phyloP scores from a whole-genome alignment of 2,113 vertebrate species.

The Conger conger region DNA sequence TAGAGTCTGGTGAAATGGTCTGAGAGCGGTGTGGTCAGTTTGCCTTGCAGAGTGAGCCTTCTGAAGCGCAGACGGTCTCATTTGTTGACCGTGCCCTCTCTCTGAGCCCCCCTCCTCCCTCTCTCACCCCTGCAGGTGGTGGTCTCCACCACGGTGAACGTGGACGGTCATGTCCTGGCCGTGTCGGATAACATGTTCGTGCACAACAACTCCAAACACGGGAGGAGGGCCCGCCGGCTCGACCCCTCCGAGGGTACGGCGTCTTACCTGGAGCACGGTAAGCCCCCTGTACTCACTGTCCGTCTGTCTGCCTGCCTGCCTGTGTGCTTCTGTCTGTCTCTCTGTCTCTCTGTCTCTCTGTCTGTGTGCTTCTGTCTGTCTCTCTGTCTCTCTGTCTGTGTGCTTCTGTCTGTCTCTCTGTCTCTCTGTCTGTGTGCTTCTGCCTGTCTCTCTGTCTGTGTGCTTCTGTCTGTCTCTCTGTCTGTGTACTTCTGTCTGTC shows the following conservation, averaged over 20 bases:
- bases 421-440: slow-evolving; percentile 8
- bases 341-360: neutral
- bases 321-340: neutral
- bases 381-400: slow-evolving; percentile 22
- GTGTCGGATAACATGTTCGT: slow-evolving; percentile 88
- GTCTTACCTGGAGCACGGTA: slow-evolving; percentile 89
- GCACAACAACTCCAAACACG: slow-evolving; percentile 84
- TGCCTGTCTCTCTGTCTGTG: slow-evolving; percentile 24
- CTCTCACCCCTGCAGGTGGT: slow-evolving; percentile 69
- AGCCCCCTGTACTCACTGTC: slow-evolving; percentile 68
- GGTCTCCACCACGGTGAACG: slow-evolving; percentile 83
- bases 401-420: slow-evolving; percentile 46
- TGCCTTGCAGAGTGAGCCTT: no score
- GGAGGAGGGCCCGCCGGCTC: slow-evolving; percentile 82
- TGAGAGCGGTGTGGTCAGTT: no score
- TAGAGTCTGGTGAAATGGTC: no score
- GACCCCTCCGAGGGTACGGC: slow-evolving; percentile 87
- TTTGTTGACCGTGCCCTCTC: neutral
- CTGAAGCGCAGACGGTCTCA: neutral
- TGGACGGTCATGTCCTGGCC: slow-evolving; percentile 82
- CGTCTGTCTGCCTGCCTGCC: neutral
- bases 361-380: neutral
- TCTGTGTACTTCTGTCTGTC: slow-evolving; percentile 12
- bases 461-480: slow-evolving; percentile 46
- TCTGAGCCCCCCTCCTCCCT: slow-evolving; percentile 51